Base-by-base conservation (phyloP, 2,888 invertebrate species). In the Platypus cylindrus region DNA sequence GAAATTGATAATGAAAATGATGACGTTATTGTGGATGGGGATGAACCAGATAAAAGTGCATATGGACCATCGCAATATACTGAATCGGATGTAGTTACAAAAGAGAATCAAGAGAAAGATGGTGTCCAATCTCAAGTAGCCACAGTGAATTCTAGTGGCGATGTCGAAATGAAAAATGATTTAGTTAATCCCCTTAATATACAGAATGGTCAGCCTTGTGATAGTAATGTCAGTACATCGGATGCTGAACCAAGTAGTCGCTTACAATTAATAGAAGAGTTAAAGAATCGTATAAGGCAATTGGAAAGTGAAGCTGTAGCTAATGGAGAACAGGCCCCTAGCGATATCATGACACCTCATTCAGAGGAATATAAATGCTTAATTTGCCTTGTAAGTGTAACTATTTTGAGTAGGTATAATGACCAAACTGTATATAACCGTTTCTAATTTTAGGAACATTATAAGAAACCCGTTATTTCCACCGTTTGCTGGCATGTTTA, bases 401-500 rank as follows among this genome's bases (percentile, higher is more conserved):
- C 28, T 41, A 37, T 41, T 40, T 42, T 37, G 37, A 35, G 22
- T 35, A 20, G 7, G 9, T 20, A 20, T 20, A 20, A 20, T 9
- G 9, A 7, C 5, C 9, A 27, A 27, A 13, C 4, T 27, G 15
- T 27, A 5, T 15, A 27, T 13, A 15, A 13, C 34, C 5, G 9
- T 34, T 34, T 26, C 40, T 41, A 45, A 47, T 45, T 60, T 64
- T 56, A 75, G 75, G 74, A 74, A 49, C 63, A 68, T 33, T 75
- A 73, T 56, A 68, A 65, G 49, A 69, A 69, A 49, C 75, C 76
- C n/a, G 67, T 75, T 26, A 72, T 73, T 33, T 75, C 75, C 12
- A 70, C 74, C 16, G 70, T 71, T 46, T 77, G 77, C 54, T 77
- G 77, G 77, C 77, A 77, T 56, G 75, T 76, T 12, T 72, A 75